Evolutionary conservation across 2,113 vertebrate species (phyloP), one percentile per base, ranked within the genome.

Genomic region (Delphinapterus leucas): DNA sequence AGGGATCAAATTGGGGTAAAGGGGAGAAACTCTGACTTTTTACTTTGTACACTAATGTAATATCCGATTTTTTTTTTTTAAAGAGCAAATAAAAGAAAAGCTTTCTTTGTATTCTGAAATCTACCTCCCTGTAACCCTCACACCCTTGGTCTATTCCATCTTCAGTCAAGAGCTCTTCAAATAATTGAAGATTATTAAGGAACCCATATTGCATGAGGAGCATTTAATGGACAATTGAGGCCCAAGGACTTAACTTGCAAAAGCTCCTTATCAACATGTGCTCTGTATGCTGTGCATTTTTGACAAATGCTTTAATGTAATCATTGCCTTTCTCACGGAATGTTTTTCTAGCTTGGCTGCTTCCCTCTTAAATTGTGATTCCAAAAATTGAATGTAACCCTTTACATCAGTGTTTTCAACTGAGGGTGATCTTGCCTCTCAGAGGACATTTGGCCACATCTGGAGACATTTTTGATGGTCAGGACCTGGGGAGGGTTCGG

Each of bases 91-190:
- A 68, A 71, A 88, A 55, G 10, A 55, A 84, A 88, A 71, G 38
- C 47, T 88, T 90, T 55, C 10, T 13, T 17, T 53, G 14, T 15
- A 14, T 67, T 9, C 55, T 92, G 28, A 96, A 92, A 36, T 76
- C 55, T 49, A 38, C 63, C 70, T 87, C 36, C 25, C 15, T 41
- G 9, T 2, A 20, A 61, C 68, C 26, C 60, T 21, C 13, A 31
- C 1, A 7, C n/a, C 18, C 38, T 63, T 41, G 23, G 55, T 84
- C 33, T 47, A 15, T 15, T 60, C 67, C 74, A 61, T 33, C 60
- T 80, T 61, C 60, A 84, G 12, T 71, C 71, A 91, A 95, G 77
- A 93, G 83, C 60, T 93, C 87, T 95, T 89, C 60, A 92, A 63
- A 63, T 70, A 81, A 76, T 63, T 80, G 44, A 82, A 80, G 36